Evolutionary conservation across 2,888 invertebrate genomes (phyloP), one percentile per base, ranked within the genome.

Genomic region (Ceriagrion tenellum): DNA sequence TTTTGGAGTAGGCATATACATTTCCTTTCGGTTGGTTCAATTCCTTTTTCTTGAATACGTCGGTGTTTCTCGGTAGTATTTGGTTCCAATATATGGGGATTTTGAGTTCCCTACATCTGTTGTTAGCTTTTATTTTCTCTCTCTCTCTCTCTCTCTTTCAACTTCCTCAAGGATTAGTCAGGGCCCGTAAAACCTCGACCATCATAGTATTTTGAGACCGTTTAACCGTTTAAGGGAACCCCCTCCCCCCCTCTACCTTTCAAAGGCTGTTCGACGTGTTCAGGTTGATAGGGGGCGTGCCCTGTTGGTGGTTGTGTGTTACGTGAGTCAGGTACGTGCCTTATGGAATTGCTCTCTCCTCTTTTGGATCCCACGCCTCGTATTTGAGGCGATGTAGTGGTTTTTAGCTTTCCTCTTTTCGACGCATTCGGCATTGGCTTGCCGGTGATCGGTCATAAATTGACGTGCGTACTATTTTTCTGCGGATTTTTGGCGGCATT

Each of bases 151-250:
- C 26, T 40, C 63, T 12, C 59, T 59, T 16, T 47, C n/a, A 23
- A 47, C 69, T 35, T 13, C 63, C 47, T 8, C 2, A 4, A 35
- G 35, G 69, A 35, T 74, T 47, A 47, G 93, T 93, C 47, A 74
- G 63, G 23, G 93, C 40, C 93, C 55, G 55, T 93, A 55, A 93
- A 74, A 30, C 26, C 47, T 93, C 35, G 26, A 16, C 63, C 56
- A 69, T 93, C 47, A 69, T n/a, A 18, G 93, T 47, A 4, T 69
- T 93, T 91, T 91, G 69, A n/a, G 93, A 47, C 4, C 93, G 47
- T 40, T 93, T 93, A 93, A 47, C 40, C 35, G 26, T 47, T 40
- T 35, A 30, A 35, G 30, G 63, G 91, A 55, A 12, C 89, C 55
- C 55, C 16, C 89, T 47, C n/a, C n/a, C n/a, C 47, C 8, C 59